Base-by-base conservation (phyloP, 2,113 vertebrate genomes). In the Danionella cerebrum region DNA sequence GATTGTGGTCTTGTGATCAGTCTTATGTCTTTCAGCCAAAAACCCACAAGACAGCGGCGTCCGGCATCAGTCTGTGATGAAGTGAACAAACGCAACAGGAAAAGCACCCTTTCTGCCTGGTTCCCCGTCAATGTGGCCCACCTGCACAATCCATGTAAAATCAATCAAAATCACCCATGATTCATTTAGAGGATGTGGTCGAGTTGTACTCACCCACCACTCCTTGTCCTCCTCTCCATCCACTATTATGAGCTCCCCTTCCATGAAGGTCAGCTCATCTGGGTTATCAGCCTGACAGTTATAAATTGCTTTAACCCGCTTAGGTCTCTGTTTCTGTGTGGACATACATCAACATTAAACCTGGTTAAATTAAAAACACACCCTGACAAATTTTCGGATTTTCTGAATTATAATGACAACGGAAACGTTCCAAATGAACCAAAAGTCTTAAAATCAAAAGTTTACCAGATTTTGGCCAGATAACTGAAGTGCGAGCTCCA, bases 41-140 rank as follows among this genome's bases (percentile, higher is more conserved):
- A 6, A 21, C n/a, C n/a, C n/a, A n/a, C n/a, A n/a, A 44, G 14
- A 29, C 24, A 29, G 10, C 11, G 12, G 16, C 31, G 6, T 31
- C 3, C 21, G 31, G 9, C 5, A 7, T 92, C 83, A 98, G 78
- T 98, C 94, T 3, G 89, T 89, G 76, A 93, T 91, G 86, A 97
- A 93, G 91, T 97, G 96, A 74, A 98, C 96, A 36, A 98, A 98
- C 2, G 94, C 93, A 42, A 97, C 86, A 0, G 95, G 96, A 69
- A 98, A 98, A 3, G 77, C 92, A 62, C 96, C 96, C 71, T 84
- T 90, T 45, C 93, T 88, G 50, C 71, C 78, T 0, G 94, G 92
- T 1, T 98, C 93, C 5, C 84, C 90, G 18, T 98, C 95, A n/a
- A 98, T 77, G 70, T 98, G 90, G 10, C 96, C 96, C 2, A 97